phyloP scores from a whole-genome alignment of 2,797 vertebrate species.

The Diplodus puntazzo region DNA sequence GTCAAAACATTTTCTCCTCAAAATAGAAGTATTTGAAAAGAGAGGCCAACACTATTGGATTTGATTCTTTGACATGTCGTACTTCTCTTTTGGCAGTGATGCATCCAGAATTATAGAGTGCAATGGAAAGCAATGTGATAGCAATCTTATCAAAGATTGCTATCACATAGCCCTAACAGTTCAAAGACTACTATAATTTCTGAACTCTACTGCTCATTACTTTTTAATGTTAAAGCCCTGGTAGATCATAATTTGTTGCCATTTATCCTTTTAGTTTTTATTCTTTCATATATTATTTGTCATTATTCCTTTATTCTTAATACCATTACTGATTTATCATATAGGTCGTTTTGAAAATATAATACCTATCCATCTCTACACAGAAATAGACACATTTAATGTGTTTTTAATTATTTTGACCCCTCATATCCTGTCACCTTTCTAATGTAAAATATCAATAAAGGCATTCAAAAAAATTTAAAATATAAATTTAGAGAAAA shows the following conservation, averaged over 20 bases:
- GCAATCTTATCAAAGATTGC: background rate
- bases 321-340: background rate
- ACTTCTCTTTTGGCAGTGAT: slow-evolving; percentile 3
- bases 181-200: background rate
- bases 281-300: background rate
- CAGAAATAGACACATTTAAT: background rate
- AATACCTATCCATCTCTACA: background rate
- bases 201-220: background rate
- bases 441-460: background rate
- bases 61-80: slow-evolving; percentile 28
- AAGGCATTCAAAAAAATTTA: background rate
- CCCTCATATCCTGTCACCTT: background rate
- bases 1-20: slow-evolving; percentile 38
- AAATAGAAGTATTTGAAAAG: slow-evolving; percentile 49
- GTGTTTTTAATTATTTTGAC: background rate
- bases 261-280: too few species aligned
- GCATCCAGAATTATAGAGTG: slow-evolving; percentile 5
- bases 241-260: background rate
- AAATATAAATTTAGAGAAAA: background rate
- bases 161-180: too few species aligned
- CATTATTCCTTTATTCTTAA: background rate
- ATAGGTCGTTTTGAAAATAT: background rate
- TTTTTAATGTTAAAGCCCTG: background rate
- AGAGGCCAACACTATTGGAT: slow-evolving; percentile 24
- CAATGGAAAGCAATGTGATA: background rate